Evolutionary conservation across 2,113 vertebrate species (phyloP).

Genomic region (Hypocryptadius cinnamomeus): DNA sequence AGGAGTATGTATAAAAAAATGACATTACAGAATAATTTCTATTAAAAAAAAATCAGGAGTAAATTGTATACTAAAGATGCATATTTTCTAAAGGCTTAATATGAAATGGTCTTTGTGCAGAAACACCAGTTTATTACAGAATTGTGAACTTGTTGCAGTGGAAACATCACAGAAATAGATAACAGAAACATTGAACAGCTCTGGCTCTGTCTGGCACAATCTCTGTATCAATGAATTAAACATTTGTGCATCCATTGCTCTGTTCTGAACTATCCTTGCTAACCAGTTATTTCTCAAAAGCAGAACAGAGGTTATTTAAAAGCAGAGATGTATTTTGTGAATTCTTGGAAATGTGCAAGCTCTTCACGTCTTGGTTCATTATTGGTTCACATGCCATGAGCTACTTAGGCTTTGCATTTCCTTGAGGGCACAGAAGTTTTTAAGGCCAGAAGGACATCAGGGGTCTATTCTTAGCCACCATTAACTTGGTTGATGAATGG

Average conservation of each 20-base stretch:
- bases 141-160: not conserved
- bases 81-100: not conserved
- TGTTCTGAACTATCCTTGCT: not conserved
- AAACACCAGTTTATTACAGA: not conserved
- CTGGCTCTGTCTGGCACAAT: not conserved
- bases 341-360: not conserved
- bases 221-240: not conserved
- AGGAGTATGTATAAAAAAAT: not conserved
- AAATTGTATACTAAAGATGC: not conserved
- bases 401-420: not conserved
- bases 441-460: not conserved
- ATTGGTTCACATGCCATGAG: not conserved
- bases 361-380: not conserved
- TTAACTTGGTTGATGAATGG: constrained; percentile 17
- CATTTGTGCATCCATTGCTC: not conserved
- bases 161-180: not conserved
- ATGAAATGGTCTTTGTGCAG: not conserved
- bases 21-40: not conserved
- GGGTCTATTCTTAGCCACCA: not conserved
- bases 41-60: not conserved
- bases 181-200: not conserved
- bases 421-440: not conserved
- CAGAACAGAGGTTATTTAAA: not conserved
- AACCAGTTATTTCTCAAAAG: not conserved
- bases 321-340: not conserved